These are phyloP conservation scores for Ailurus styani DNA, from an alignment of 2,113 vertebrate species.

Conservation along the genomic window DNA sequence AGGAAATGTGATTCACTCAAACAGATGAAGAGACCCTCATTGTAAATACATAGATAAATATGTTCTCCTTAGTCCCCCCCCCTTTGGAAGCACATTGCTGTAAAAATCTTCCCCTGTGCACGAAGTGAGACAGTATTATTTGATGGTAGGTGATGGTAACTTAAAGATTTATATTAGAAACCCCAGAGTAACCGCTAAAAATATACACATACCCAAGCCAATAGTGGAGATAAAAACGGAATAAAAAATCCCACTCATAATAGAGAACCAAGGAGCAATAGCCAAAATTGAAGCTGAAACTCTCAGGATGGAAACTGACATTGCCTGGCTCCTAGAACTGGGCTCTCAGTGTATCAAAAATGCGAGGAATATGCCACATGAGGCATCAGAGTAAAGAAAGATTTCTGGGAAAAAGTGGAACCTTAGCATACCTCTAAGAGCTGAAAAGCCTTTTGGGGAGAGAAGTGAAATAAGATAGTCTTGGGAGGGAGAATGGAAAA, in stretches of 20 bases:
- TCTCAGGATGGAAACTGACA: background rate
- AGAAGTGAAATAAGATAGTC: background rate
- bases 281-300: background rate
- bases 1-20: background rate
- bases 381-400: background rate
- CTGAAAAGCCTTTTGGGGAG: background rate
- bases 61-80: background rate
- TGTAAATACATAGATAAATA: background rate
- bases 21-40: background rate
- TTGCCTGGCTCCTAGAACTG: background rate
- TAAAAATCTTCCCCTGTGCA: background rate
- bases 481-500: background rate
- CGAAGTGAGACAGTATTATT: background rate
- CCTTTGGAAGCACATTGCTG: accelerated
- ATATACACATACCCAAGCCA: background rate
- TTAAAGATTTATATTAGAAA: background rate
- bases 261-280: background rate
- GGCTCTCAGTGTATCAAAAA: background rate
- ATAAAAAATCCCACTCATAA: background rate
- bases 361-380: background rate
- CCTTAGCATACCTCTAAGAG: background rate
- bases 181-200: background rate
- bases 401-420: background rate
- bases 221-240: background rate
- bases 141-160: background rate